These are phyloP conservation scores for Elysia chlorotica DNA, from an alignment of 1,140 invertebrate genomes.

Conservation along the genomic window DNA sequence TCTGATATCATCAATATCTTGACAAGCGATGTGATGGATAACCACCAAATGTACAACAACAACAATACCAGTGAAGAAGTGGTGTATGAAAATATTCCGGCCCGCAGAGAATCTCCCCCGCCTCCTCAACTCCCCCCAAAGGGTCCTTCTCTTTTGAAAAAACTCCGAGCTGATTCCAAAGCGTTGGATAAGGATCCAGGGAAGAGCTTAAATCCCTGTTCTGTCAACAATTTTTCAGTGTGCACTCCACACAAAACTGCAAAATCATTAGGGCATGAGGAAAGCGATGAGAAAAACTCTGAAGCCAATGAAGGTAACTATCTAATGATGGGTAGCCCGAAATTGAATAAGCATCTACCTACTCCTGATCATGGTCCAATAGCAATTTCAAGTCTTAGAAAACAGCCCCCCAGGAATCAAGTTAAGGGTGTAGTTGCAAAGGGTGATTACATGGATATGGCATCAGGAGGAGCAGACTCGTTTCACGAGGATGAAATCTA, in stretches of 20 bases:
- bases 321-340: conserved; percentile 46
- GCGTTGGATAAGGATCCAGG: too few species aligned
- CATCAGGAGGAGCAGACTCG: background rate
- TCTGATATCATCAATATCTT: conserved; percentile 5
- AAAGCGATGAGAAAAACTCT: conserved; percentile 11
- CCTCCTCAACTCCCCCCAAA: conserved; percentile 54
- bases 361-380: too few species aligned
- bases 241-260: too few species aligned
- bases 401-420: too few species aligned
- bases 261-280: too few species aligned
- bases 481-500: conserved; percentile 19
- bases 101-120: conserved; percentile 29
- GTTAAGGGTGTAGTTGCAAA: conserved; percentile 9
- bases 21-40: background rate
- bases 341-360: too few species aligned
- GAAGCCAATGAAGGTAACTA: conserved; percentile 35
- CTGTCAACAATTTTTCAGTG: too few species aligned
- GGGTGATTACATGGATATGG: conserved; percentile 48
- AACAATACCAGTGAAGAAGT: too few species aligned
- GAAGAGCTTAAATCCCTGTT: too few species aligned
- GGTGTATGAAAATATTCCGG: conserved; percentile 43
- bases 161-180: conserved; percentile 22
- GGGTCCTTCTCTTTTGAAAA: conserved; percentile 43
- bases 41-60: background rate
- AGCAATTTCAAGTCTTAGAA: too few species aligned